Evolutionary conservation across 2,888 invertebrate genomes (phyloP), one percentile per base, ranked within the genome.

Genomic region (Orthonevra nobilis): DNA sequence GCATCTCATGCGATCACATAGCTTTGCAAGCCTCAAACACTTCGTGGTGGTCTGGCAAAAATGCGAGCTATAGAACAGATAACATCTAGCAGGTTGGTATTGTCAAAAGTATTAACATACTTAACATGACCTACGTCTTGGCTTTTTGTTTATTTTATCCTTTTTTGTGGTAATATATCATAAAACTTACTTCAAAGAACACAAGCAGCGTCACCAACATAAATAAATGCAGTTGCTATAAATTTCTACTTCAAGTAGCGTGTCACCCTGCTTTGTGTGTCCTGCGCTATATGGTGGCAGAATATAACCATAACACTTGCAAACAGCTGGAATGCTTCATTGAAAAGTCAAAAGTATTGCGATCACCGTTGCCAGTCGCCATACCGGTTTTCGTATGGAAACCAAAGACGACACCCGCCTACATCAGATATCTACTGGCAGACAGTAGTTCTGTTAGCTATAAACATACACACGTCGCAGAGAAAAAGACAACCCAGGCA

Each of bases 341-440:
- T 79, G 77, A 72, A 77, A 79, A 79, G 72, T 79, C 79, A 73
- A 79, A 79, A 61, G 66, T 48, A 60, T 64, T 60, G 60, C 42
- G 66, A 72, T 72, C 77, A 79, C 60, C 66, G 66, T 60, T 30
- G 50, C 42, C 28, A 68, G 46, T 15, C 48, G 52, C 73, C 40
- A 60, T 72, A 72, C 73, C 61, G 73, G 79, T 79, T 79, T 50
- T 38, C 36, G 40, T 66, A 66, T 79, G 60, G 34, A 42, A 72
- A 66, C 72, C 77, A 73, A 73, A 79, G 79, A 79, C 73, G 79
- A 73, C 79, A 79, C 73, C 79, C 79, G 73, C 79, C 79, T 79
- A 79, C 73, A 73, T 68, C 73, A 66, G 66, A 66, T 66, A 66
- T 54, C 34, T 32, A 44, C 52, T 63, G 60, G 36, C 30, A 44